Conservation (phyloP, 2,888 invertebrate genomes). For the Odontocolon sp. region DNA sequence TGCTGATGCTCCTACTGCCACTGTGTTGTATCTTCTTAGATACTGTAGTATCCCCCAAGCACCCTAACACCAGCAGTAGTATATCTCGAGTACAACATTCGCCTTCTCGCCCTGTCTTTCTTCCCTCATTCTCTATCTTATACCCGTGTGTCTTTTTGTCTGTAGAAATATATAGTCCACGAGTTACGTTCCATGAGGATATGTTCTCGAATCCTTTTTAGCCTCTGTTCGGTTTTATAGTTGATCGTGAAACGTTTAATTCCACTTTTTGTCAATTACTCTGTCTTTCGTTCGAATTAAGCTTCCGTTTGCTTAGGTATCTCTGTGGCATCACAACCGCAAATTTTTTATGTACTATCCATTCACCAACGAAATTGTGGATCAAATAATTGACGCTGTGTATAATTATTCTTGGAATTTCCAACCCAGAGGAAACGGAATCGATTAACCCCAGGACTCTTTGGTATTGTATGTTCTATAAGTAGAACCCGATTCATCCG, state of each 20-base stretch:
- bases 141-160: slow-evolving; percentile 30
- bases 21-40: slow-evolving; percentile 14
- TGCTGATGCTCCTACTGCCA: slow-evolving; percentile 1
- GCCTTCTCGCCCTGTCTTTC: slow-evolving; percentile 5
- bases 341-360: no score
- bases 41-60: slow-evolving; percentile 33
- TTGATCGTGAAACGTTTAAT: slow-evolving; percentile 31
- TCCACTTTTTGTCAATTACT: neutral
- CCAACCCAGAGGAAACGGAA: neutral
- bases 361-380: no score
- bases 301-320: no score
- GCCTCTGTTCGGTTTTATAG: slow-evolving; percentile 22
- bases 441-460: slow-evolving; percentile 13
- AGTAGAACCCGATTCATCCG: neutral
- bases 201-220: slow-evolving; percentile 15
- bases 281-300: neutral
- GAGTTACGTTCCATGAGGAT: slow-evolving; percentile 17
- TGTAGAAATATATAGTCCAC: neutral
- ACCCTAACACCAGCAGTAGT: slow-evolving; percentile 13
- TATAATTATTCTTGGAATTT: neutral
- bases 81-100: slow-evolving; percentile 20
- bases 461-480: neutral
- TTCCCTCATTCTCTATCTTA: slow-evolving; percentile 25
- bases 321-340: no score
- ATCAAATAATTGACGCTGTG: neutral